phyloP scores from a whole-genome alignment of 2,113 vertebrate genomes.

The Steatornis caripensis region DNA sequence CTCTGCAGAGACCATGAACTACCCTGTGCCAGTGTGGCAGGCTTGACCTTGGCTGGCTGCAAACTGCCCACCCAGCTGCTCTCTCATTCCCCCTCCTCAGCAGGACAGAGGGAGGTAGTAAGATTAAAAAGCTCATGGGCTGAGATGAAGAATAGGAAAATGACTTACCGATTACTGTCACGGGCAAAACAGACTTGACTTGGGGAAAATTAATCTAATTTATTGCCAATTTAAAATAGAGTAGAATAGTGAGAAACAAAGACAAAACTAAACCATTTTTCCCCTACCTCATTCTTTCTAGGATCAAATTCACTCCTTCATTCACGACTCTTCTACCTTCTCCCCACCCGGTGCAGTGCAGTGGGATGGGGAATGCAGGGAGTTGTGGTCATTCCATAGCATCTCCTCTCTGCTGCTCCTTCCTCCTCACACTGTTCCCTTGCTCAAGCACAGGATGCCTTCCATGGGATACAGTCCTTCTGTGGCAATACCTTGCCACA shows the following conservation, averaged over 20 bases:
- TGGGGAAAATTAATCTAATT: neutral
- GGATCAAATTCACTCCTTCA: neutral
- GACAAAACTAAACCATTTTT: neutral
- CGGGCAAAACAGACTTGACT: neutral
- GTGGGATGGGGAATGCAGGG: neutral
- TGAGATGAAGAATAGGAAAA: neutral
- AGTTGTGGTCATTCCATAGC: rapidly evolving
- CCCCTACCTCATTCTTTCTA: neutral
- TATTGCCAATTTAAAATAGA: neutral
- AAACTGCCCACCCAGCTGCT: neutral
- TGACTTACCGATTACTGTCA: neutral
- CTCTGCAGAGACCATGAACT: neutral
- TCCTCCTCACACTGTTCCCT: neutral
- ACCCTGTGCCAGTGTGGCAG: neutral
- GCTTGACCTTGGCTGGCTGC: neutral
- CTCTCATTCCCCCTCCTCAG: rapidly evolving
- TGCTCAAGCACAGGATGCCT: neutral
- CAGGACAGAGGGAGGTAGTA: neutral
- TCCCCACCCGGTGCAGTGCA: neutral
- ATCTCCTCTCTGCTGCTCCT: neutral
- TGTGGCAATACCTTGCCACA: neutral
- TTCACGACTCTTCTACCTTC: neutral
- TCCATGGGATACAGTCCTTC: neutral
- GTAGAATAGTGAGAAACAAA: neutral
- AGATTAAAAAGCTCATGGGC: neutral